Conservation (phyloP, 2,888 invertebrate species). For the Rhabditoides inermis region DNA sequence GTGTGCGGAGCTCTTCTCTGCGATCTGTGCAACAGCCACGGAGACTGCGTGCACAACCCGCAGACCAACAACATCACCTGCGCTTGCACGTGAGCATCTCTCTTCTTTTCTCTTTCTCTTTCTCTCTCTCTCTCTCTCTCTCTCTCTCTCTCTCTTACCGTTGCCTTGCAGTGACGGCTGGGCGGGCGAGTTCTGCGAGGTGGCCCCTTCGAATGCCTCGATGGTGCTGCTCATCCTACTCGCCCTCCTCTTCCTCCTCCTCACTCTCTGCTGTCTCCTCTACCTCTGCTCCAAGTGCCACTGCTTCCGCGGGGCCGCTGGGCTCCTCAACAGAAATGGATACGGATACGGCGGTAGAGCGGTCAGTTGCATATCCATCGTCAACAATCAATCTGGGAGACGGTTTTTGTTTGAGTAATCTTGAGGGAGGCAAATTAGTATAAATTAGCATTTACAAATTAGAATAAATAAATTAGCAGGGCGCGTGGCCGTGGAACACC, state of each 20-base stretch:
- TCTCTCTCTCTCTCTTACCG: no score
- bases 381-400: no score
- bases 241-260: conserved; percentile 48
- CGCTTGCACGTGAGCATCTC: no score
- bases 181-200: no score
- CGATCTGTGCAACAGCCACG: conserved; percentile 44
- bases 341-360: conserved; percentile 5
- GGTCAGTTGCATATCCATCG: not conserved
- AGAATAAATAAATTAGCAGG: no score
- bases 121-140: no score
- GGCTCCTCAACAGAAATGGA: conserved; percentile 4
- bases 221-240: conserved; percentile 45
- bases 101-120: no score
- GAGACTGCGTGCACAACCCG: conserved; percentile 48
- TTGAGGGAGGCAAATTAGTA: no score
- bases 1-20: conserved; percentile 48
- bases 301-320: conserved; percentile 36
- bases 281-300: conserved; percentile 50
- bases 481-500: conserved; percentile 48
- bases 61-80: conserved; percentile 49
- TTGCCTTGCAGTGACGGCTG: no score
- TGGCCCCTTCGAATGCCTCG: conserved; percentile 42
- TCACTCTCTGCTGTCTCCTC: conserved; percentile 47
- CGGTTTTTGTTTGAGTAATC: no score
- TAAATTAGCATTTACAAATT: no score